phyloP scores from a whole-genome alignment of 2,113 vertebrate species.

The Sander vitreus region DNA sequence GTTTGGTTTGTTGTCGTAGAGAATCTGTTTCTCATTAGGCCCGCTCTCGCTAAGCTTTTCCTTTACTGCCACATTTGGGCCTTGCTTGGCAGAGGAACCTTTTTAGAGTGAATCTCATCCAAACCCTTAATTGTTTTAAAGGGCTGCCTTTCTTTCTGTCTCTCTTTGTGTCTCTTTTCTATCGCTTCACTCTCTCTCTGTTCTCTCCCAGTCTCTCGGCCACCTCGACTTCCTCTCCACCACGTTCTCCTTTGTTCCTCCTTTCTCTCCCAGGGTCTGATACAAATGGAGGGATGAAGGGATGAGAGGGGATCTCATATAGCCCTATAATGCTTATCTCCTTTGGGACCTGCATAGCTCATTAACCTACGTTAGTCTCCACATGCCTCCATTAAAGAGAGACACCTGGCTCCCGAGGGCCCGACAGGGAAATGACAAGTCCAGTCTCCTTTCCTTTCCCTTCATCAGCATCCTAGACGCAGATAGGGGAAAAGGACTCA shows the following conservation, averaged over 20 bases:
- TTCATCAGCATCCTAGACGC: slow-evolving; percentile 57
- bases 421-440: slow-evolving; percentile 64
- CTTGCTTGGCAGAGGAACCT: slow-evolving; percentile 60
- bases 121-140: slow-evolving; percentile 76
- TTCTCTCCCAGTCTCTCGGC: slow-evolving; percentile 29
- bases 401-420: slow-evolving; percentile 76
- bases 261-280: slow-evolving; percentile 72
- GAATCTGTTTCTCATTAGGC: slow-evolving; percentile 80
- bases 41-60: slow-evolving; percentile 63
- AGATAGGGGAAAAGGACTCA: slow-evolving; percentile 15
- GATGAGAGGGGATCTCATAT: slow-evolving; percentile 76
- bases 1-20: slow-evolving; percentile 79
- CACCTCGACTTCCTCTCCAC: slow-evolving; percentile 49
- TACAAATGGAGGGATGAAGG: slow-evolving; percentile 76
- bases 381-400: slow-evolving; percentile 73
- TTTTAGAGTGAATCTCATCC: slow-evolving; percentile 53
- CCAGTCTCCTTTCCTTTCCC: slow-evolving; percentile 59
- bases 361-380: slow-evolving; percentile 80
- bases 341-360: slow-evolving; percentile 69
- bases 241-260: slow-evolving; percentile 56
- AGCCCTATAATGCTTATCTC: slow-evolving; percentile 72
- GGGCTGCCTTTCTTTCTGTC: slow-evolving; percentile 49
- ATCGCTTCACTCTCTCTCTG: slow-evolving; percentile 22
- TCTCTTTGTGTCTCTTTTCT: slow-evolving; percentile 24
- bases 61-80: slow-evolving; percentile 64